These are phyloP conservation scores for Coelinius sp. DNA, from an alignment of 2,888 invertebrate genomes.

Conservation along the genomic window DNA sequence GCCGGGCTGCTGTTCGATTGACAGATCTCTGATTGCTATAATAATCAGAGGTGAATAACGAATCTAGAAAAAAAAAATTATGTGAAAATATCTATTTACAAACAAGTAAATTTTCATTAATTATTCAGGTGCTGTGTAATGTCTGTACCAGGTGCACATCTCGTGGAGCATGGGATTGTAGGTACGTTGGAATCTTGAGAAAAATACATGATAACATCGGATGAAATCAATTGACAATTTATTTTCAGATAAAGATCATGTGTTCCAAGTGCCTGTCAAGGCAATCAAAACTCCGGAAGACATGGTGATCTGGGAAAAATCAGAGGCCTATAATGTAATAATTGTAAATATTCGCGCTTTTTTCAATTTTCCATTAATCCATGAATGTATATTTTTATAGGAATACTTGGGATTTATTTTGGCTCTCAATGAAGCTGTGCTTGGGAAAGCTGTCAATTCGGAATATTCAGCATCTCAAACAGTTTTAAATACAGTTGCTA, in stretches of 20 bases:
- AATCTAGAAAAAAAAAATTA: background rate
- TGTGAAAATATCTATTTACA: background rate
- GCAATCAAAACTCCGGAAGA: constrained; percentile 79
- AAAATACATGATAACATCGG: no score
- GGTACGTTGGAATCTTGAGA: background rate
- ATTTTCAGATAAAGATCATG: constrained; percentile 73
- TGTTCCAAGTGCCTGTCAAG: constrained; percentile 78
- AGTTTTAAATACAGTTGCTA: constrained; percentile 75
- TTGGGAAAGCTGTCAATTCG: constrained; percentile 81
- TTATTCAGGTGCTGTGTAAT: background rate
- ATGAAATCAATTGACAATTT: background rate
- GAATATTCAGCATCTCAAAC: constrained; percentile 77
- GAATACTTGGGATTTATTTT: constrained; percentile 91
- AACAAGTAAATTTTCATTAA: background rate
- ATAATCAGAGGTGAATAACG: background rate
- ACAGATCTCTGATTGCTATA: background rate
- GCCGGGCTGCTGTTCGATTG: no score
- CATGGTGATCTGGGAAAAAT: constrained; percentile 86
- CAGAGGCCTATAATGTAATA: constrained; percentile 86
- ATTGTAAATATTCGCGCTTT: background rate
- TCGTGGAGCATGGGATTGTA: background rate
- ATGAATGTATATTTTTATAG: constrained; percentile 66
- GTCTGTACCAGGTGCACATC: background rate
- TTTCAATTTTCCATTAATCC: background rate
- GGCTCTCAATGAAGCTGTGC: constrained; percentile 88